Evolutionary conservation across 2,797 vertebrate species (phyloP), one percentile per base, ranked within the genome.

Genomic region (Anguilla obscura): DNA sequence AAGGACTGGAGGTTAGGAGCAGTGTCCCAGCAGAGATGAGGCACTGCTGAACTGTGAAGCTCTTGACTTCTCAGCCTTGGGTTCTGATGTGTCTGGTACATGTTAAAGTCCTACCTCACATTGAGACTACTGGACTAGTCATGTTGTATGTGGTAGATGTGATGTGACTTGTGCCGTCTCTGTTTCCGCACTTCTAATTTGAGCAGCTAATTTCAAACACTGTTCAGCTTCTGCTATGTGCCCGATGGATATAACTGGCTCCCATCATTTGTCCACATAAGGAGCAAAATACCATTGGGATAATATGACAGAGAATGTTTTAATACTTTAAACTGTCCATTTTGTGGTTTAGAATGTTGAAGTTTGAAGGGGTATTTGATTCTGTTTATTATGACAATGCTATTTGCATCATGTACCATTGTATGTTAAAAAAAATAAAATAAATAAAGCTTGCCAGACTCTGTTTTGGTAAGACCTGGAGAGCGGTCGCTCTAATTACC

Each of bases 401-500:
- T 50, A 50, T 85, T 60, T 60, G 84, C 60, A n/a, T 58, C 5
- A 85, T 33, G 56, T 60, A 24, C 56, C 27, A 85, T 60, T 58
- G 40, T 85, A 36, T n/a, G 18, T 85, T 14, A 36, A 60, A 60
- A 84, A 58, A 60, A 60, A 33, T 24, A 45, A 84, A 30, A 54
- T 16, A 84, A 84, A 84, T 84, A 52, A 54, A 84, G 83, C 54
- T 85, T 85, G n/a, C 56, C 30, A 36, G 33, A 40, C 6, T 58
- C 84, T 92, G 91, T 89, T 94, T 90, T 94, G 92, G 90, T 91
- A 94, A 90, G 74, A 88, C 88, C 90, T 89, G 91, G 91, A 45
- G 93, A 92, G 92, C 85, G 91, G 90, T 95, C 94, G 93, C 94
- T 95, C 94, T 94, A 95, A 95, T 96, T 95, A 95, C 94, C 92